Evolutionary conservation across 1,140 invertebrate species (phyloP).

Genomic region (Drosophila triauraria): DNA sequence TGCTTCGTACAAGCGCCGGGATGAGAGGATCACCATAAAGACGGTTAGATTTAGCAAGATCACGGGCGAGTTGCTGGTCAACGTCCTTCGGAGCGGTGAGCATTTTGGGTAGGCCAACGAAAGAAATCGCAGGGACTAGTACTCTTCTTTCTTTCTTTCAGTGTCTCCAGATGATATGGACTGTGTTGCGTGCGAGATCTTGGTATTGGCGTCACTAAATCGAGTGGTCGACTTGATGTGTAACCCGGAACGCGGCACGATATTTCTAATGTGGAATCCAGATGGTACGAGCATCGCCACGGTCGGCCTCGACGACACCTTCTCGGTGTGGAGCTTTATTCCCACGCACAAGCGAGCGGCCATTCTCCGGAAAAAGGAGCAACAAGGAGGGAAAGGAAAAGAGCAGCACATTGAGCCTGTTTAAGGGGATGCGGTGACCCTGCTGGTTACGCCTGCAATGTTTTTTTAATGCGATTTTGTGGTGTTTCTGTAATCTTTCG

Average conservation of each 20-base stretch:
- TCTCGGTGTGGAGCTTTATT: constrained; percentile 78
- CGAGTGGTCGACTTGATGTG: constrained; percentile 72
- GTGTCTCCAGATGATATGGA: constrained; percentile 43
- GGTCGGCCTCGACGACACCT: constrained; percentile 71
- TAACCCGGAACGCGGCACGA: constrained; percentile 56
- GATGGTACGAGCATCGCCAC: constrained; percentile 77
- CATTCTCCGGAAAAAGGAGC: constrained; percentile 13
- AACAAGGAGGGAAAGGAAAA: not conserved
- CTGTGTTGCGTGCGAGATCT: constrained; percentile 52
- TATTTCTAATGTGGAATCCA: constrained; percentile 79
- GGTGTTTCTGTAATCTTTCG: not conserved
- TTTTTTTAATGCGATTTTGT: not conserved
- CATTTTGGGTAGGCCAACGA: not conserved
- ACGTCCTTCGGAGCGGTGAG: constrained; percentile 58
- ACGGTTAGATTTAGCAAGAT: constrained; percentile 74
- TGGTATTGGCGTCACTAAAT: constrained; percentile 75
- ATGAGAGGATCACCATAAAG: constrained; percentile 60
- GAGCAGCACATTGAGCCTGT: constrained; percentile 43
- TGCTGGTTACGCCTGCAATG: not conserved
- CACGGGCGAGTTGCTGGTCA: constrained; percentile 79
- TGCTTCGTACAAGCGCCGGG: constrained; percentile 69
- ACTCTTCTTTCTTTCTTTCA: not conserved
- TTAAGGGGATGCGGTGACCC: constrained; percentile 33
- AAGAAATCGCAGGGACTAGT: not conserved
- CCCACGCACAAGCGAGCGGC: constrained; percentile 30